Percentiles rank a stretch among this genome's conserved stretches.
phyloP scores from a whole-genome alignment of 2,113 vertebrate genomes.

The Dasyornis broadbenti region DNA sequence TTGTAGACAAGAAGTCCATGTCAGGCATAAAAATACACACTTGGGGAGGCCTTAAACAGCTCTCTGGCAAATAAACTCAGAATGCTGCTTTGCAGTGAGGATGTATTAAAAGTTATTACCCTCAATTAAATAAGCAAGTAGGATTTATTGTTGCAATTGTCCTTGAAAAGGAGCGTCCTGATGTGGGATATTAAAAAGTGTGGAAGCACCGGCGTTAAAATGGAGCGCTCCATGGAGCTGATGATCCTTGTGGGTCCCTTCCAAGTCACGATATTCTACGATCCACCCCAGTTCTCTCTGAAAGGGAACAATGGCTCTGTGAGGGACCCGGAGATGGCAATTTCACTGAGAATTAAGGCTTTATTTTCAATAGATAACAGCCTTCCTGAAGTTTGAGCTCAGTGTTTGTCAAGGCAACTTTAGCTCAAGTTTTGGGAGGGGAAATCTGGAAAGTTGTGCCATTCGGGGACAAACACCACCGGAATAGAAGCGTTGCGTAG shows the following conservation, averaged over 20 bases:
- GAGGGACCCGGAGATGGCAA: not conserved
- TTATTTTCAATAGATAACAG: not conserved
- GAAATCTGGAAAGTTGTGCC: not conserved
- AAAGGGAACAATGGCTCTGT: not conserved
- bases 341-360: not conserved
- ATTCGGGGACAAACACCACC: not conserved
- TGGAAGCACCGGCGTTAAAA: not conserved
- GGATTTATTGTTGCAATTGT: not conserved
- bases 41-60: not conserved
- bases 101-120: not conserved
- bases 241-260: not conserved
- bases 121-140: not conserved
- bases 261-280: not conserved
- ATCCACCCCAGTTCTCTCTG: not conserved
- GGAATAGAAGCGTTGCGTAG: not conserved
- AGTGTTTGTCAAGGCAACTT: not conserved
- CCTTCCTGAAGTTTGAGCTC: not conserved
- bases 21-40: not conserved
- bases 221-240: not conserved
- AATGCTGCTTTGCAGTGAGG: not conserved
- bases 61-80: not conserved
- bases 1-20: not conserved
- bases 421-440: not conserved
- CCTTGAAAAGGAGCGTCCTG: not conserved
- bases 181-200: not conserved